phyloP scores from a whole-genome alignment of 2,888 invertebrate genomes.

The Tanypteryx hageni region DNA sequence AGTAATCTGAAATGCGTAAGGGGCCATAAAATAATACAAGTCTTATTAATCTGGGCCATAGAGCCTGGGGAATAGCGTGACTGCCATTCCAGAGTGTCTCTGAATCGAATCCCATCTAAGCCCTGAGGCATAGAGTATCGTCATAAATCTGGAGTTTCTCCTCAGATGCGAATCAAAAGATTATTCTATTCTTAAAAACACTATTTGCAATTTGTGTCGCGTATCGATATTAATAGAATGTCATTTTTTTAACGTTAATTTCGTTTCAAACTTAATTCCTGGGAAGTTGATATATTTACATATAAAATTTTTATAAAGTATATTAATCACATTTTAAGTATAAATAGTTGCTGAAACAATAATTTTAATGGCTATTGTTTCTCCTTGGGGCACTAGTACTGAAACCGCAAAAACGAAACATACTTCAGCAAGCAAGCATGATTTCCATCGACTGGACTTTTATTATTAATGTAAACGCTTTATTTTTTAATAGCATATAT shows the following conservation, averaged over 20 bases:
- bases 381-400: too few relatives aligned
- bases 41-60: neutral
- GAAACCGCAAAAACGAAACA: too few relatives aligned
- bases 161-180: neutral
- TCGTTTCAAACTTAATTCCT: too few relatives aligned
- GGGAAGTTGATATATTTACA: too few relatives aligned
- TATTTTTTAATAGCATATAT: too few relatives aligned
- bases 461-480: too few relatives aligned
- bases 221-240: neutral
- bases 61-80: neutral
- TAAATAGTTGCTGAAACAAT: too few relatives aligned
- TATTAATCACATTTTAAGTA: too few relatives aligned
- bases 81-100: neutral
- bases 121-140: neutral
- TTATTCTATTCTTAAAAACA: neutral
- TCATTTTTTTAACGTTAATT: neutral
- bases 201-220: neutral
- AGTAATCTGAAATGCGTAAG: neutral
- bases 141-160: neutral
- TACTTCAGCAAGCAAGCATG: too few relatives aligned
- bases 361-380: too few relatives aligned
- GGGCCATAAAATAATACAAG: slow-evolving; percentile 10
- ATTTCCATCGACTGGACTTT: too few relatives aligned
- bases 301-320: too few relatives aligned
- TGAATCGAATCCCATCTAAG: neutral